Evolutionary conservation across 2,888 invertebrate genomes (phyloP), one percentile per base, ranked within the genome.

Genomic region (Dryadula phaetusa): DNA sequence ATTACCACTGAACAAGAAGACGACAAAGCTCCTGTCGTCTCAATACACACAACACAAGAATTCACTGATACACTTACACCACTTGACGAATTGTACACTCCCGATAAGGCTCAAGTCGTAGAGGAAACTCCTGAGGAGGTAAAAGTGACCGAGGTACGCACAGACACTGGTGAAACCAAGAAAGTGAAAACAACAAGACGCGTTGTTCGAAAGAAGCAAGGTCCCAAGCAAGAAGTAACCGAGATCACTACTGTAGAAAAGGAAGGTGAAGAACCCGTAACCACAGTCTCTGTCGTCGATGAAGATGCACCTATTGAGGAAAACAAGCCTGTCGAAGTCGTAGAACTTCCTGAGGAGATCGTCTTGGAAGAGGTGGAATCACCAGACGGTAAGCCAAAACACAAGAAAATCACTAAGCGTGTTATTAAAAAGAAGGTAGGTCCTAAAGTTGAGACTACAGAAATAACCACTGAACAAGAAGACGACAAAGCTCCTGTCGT

Each of bases 371-470:
- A 20, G 20, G 14, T 20, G 4, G 20, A 20, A 1, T 20, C n/a
- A n/a, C n/a, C n/a, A 12, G 14, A 46, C 4, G 76, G 83, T 75
- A 82, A 79, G 82, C 75, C 76, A 60, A 76, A 77, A 81, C 52
- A 82, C 37, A 79, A 62, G 67, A 67, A 65, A 69, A 60, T 18
- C 25, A 63, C 65, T 4, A 63, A 61, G 8, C 64, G 49, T n/a
- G 40, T 82, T 64, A 72, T 78, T 66, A 75, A 6, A n/a, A 60
- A 76, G 58, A 84, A 69, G 86, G 47, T 53, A 66, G 63, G 63
- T 60, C 53, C 44, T 5, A 60, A 89, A 75, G n/a, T 54, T 0
- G 80, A 81, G 37, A 86, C 72, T 12, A 77, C 91, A 72, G 22
- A 54, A 37, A 58, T 64, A 67, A 18, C 52, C 14, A 66, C 69